Conservation (phyloP, 2,888 invertebrate species). For the Ceriagrion tenellum region DNA sequence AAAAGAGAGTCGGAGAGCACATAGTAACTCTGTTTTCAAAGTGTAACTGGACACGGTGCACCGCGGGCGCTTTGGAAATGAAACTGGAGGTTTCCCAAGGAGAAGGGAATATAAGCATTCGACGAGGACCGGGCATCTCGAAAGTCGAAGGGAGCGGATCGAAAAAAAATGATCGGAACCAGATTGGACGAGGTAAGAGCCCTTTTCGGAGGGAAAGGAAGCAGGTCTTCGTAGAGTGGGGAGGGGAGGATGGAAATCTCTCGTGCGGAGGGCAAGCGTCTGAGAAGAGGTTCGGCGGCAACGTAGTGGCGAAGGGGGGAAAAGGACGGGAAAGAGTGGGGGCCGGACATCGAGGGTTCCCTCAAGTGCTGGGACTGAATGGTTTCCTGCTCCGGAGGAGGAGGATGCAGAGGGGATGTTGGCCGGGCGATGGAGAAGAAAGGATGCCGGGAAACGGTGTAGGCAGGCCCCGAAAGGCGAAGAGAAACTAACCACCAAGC, state of each 20-base stretch:
- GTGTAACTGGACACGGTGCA: slow-evolving; percentile 16
- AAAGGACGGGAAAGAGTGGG: background rate
- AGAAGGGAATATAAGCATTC: background rate
- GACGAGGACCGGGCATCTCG: background rate
- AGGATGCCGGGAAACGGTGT: background rate
- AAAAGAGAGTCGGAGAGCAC: background rate
- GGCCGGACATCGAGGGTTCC: background rate
- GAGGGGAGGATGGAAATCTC: background rate
- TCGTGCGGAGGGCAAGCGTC: background rate
- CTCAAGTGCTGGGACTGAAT: background rate
- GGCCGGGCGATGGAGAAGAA: background rate
- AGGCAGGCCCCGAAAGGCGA: background rate
- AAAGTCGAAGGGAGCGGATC: background rate
- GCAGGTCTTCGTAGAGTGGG: background rate
- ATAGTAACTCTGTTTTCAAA: background rate
- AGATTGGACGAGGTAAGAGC: slow-evolving; percentile 41
- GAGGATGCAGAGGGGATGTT: background rate
- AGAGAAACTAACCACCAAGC: background rate
- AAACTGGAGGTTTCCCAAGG: background rate
- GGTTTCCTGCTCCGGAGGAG: background rate
- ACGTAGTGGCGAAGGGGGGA: background rate
- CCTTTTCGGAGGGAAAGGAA: background rate
- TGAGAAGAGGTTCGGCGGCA: background rate
- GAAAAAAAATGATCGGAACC: background rate
- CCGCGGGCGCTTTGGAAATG: background rate